These are phyloP conservation scores for Watersipora subatra DNA, from an alignment of 1,140 invertebrate genomes.

Conservation along the genomic window DNA sequence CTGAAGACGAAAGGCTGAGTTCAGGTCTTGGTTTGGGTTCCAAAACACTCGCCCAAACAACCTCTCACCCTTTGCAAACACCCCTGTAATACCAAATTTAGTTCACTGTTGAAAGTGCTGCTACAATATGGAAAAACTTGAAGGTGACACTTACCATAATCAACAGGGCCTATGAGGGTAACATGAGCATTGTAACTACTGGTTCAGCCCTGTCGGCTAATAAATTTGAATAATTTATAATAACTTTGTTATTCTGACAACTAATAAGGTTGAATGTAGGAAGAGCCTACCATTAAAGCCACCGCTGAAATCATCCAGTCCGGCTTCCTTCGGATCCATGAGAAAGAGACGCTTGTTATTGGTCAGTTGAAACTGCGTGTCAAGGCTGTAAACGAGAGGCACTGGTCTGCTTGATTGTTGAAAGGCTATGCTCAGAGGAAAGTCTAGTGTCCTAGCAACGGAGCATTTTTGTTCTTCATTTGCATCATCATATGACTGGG, in stretches of 20 bases:
- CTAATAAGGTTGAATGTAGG: too few relatives aligned
- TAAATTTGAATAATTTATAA: too few relatives aligned
- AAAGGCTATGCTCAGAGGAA: constrained; percentile 41
- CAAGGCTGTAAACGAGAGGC: constrained; percentile 40
- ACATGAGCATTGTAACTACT: too few relatives aligned
- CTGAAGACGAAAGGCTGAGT: constrained; percentile 35
- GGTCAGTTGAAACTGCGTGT: constrained; percentile 42
- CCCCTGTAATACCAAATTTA: too few relatives aligned
- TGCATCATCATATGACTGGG: constrained; percentile 22
- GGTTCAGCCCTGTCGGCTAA: too few relatives aligned
- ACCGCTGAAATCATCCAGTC: background rate
- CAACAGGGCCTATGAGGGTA: too few relatives aligned
- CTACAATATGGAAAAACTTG: too few relatives aligned
- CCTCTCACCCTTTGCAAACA: constrained; percentile 27
- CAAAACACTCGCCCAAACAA: constrained; percentile 43
- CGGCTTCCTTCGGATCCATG: constrained; percentile 22
- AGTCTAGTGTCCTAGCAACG: constrained; percentile 12
- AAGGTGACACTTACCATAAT: too few relatives aligned
- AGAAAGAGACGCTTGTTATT: constrained; percentile 37
- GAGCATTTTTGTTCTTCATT: constrained; percentile 8
- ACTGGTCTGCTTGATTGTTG: constrained; percentile 42
- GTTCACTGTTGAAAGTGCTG: too few relatives aligned
- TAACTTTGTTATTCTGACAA: too few relatives aligned
- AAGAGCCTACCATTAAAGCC: background rate
- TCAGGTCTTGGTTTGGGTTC: constrained; percentile 41